A percentile compares a stretch with the other conserved stretches of the same genome.
Conservation (phyloP, 2,888 invertebrate species). For the Julus scanicus region DNA sequence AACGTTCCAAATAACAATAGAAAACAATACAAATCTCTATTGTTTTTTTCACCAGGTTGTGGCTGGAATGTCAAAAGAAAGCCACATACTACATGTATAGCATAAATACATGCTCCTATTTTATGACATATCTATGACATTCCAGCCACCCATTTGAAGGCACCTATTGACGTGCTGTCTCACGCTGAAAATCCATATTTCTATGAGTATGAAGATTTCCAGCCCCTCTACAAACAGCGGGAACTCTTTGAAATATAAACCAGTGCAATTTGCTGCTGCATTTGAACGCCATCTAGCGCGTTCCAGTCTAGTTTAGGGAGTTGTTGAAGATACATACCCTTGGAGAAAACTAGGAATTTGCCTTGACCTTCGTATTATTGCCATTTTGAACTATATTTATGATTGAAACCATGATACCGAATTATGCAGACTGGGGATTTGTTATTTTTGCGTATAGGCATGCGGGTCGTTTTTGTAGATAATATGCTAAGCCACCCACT, state of each 20-base stretch:
- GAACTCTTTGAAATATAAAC: not conserved
- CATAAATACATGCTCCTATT: too few species aligned
- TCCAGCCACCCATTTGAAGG: too few species aligned
- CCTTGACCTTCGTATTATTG: constrained; percentile 43
- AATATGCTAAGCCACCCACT: constrained; percentile 32
- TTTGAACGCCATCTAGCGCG: constrained; percentile 8
- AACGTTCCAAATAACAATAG: too few species aligned
- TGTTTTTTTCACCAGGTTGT: too few species aligned
- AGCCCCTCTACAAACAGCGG: not conserved
- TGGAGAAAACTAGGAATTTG: constrained; percentile 23
- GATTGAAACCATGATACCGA: constrained; percentile 30
- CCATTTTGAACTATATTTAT: constrained; percentile 31
- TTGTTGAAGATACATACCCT: not conserved
- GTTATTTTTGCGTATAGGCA: constrained; percentile 25
- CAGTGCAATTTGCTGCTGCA: not conserved
- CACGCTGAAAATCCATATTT: too few species aligned
- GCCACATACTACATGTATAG: too few species aligned
- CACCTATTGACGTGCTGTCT: too few species aligned
- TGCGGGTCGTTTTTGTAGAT: constrained; percentile 14
- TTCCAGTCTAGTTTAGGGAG: not conserved
- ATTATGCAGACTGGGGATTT: constrained; percentile 25
- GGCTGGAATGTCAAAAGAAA: too few species aligned
- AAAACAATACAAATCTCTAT: too few species aligned
- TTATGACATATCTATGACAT: too few species aligned
- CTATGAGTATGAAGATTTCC: not conserved